These are phyloP conservation scores for Bombus impatiens DNA, from an alignment of 1,140 invertebrate species.

Conservation along the genomic window DNA sequence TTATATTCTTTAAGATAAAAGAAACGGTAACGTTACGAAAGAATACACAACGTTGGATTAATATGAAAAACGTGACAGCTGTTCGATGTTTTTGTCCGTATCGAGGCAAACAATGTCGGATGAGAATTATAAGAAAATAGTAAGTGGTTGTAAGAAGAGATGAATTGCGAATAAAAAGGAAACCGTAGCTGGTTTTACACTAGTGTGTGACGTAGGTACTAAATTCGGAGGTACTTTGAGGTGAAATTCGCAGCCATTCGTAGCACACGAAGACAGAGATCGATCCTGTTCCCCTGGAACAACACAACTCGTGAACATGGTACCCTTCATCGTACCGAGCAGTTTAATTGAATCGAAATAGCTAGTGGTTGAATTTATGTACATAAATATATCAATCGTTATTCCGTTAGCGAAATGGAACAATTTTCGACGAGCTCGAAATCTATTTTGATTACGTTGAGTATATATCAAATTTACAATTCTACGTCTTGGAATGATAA, in stretches of 20 bases:
- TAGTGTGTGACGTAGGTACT: background rate
- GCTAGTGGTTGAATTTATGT: background rate
- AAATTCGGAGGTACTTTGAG: background rate
- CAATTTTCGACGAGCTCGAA: background rate
- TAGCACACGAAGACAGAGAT: background rate
- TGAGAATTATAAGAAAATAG: background rate
- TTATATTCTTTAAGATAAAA: background rate
- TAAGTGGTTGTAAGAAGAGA: background rate
- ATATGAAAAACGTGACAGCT: background rate
- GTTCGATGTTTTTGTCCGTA: background rate
- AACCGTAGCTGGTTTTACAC: background rate
- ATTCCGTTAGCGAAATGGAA: background rate
- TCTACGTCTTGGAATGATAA: background rate
- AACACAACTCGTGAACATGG: background rate
- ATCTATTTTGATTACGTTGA: background rate
- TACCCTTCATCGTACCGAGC: background rate
- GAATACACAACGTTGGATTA: background rate
- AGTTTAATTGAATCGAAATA: background rate
- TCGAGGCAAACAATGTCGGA: background rate
- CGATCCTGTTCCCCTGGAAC: background rate
- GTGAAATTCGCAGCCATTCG: background rate
- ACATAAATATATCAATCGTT: no score
- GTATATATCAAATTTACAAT: background rate
- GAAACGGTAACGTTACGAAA: no score
- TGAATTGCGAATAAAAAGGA: background rate